Evolutionary conservation across 2,113 vertebrate genomes (phyloP).

Genomic region (Hepsetus odoe): DNA sequence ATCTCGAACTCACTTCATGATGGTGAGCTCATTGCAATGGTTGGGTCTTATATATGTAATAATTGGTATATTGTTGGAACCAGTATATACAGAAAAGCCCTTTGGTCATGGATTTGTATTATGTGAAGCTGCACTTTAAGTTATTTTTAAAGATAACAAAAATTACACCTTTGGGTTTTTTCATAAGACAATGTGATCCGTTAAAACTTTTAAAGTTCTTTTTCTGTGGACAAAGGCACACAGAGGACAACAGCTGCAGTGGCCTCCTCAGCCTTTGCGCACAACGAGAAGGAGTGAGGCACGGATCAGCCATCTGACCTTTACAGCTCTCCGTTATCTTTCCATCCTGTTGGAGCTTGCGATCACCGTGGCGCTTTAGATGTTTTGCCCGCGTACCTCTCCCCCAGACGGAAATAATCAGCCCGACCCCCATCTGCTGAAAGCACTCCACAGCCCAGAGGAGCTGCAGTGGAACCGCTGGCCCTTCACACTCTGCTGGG

Average conservation of each 20-base stretch:
- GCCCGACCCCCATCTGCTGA: not conserved
- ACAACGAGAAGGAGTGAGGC: constrained; percentile 25
- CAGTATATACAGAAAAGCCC: no score
- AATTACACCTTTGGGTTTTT: not conserved
- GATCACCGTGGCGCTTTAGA: not conserved
- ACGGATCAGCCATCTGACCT: constrained; percentile 38
- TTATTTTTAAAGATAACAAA: no score
- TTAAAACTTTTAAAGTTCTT: constrained; percentile 3
- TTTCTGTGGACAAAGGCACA: constrained; percentile 14
- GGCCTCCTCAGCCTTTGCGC: constrained; percentile 7
- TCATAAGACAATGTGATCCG: not conserved
- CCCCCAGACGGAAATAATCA: constrained; percentile 36
- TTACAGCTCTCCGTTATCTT: constrained; percentile 26
- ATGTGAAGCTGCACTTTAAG: no score
- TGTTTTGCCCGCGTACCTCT: constrained; percentile 4
- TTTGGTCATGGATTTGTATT: no score
- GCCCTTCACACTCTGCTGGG: constrained; percentile 1
- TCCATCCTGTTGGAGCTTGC: constrained; percentile 20
- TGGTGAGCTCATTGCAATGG: no score
- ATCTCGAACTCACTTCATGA: no score
- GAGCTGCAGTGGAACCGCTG: constrained; percentile 21
- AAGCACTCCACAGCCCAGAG: not conserved
- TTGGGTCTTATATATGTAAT: no score
- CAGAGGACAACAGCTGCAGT: constrained; percentile 25
- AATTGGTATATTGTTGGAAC: no score